phyloP scores from a whole-genome alignment of 2,113 vertebrate genomes.

The Cettia cetti region DNA sequence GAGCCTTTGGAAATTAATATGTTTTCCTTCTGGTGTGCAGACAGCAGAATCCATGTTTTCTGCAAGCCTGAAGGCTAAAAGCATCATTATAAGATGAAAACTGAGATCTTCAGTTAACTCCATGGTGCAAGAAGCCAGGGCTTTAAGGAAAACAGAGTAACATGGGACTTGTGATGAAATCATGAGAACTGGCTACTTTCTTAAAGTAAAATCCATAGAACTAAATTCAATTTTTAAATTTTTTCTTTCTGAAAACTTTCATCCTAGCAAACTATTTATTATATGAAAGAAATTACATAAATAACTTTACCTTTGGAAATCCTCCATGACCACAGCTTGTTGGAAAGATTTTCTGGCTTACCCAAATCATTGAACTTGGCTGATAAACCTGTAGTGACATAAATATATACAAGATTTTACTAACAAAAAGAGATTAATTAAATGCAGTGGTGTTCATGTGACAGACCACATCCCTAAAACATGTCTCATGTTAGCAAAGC shows the following conservation, averaged over 20 bases:
- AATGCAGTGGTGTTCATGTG: neutral
- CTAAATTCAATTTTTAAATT: neutral
- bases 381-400: constrained; percentile 67
- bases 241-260: neutral
- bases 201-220: neutral
- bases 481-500: neutral
- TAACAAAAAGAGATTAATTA: neutral
- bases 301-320: constrained; percentile 72
- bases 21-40: neutral
- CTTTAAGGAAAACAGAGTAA: constrained; percentile 36
- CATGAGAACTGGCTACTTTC: neutral
- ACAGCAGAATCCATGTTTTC: neutral
- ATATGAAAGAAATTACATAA: neutral
- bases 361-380: constrained; percentile 49
- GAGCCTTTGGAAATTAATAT: neutral
- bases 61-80: constrained; percentile 3
- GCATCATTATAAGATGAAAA: constrained; percentile 14
- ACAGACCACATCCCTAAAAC: neutral
- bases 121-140: neutral
- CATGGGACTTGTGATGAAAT: neutral
- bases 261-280: neutral
- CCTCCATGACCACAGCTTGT: constrained; percentile 67
- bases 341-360: constrained; percentile 68
- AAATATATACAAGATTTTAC: constrained; percentile 47
- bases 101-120: constrained; percentile 6